Percentiles rank a stretch among this genome's conserved stretches.
These are phyloP conservation scores for Pithys albifrons DNA, from an alignment of 2,113 vertebrate species.

Conservation along the genomic window DNA sequence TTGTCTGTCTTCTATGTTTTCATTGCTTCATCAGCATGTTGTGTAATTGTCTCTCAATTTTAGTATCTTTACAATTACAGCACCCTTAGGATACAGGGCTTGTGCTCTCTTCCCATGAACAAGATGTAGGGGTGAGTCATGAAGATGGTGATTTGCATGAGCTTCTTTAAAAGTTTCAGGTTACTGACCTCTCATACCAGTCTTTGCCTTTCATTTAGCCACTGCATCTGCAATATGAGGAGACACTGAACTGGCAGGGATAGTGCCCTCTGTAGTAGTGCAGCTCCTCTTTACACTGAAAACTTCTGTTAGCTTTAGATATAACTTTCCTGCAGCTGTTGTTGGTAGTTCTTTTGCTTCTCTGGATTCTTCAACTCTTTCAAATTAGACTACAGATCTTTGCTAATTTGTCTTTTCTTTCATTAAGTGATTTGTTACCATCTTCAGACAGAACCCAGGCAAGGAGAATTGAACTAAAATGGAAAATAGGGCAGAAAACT, in stretches of 20 bases:
- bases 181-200: background rate
- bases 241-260: background rate
- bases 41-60: background rate
- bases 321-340: background rate
- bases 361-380: background rate
- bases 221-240: background rate
- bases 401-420: background rate
- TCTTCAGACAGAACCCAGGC: background rate
- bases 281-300: background rate
- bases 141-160: background rate
- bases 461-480: background rate
- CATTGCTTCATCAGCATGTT: background rate
- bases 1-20: background rate
- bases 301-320: background rate
- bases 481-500: background rate
- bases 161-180: background rate
- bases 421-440: background rate
- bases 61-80: background rate
- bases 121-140: background rate
- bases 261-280: background rate
- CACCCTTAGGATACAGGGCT: background rate
- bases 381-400: background rate
- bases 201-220: background rate
- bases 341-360: background rate
- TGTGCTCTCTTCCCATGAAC: background rate